Conservation (phyloP, 2,888 invertebrate genomes). For the Salticus scenicus region DNA sequence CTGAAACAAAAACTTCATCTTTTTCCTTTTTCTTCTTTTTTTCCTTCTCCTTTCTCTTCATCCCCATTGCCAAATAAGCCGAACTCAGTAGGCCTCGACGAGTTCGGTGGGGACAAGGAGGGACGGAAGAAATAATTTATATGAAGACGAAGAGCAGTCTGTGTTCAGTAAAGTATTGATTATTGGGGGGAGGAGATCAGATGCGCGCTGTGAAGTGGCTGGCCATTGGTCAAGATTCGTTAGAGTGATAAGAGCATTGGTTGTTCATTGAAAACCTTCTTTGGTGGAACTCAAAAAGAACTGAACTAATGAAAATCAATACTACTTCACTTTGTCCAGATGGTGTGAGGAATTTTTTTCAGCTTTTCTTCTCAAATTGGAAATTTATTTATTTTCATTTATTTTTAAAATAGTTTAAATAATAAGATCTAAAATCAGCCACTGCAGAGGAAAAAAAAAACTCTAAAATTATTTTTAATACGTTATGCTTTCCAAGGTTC, state of each 20-base stretch:
- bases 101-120: neutral
- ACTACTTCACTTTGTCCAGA: neutral
- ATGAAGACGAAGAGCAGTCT: neutral
- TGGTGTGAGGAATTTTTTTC: no score
- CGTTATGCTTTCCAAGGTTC: no score
- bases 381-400: no score
- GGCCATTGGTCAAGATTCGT: conserved; percentile 19
- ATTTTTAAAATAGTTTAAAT: no score
- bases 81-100: neutral
- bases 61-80: neutral
- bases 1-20: conserved; percentile 9
- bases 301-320: conserved; percentile 1
- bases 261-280: neutral
- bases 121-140: conserved; percentile 9
- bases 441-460: no score
- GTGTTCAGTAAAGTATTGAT: neutral
- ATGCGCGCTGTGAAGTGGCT: conserved; percentile 12
- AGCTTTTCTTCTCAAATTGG: no score
- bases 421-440: no score
- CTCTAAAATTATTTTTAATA: no score
- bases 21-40: neutral
- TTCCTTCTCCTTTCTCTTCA: no score
- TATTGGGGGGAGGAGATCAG: conserved; percentile 12
- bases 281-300: neutral
- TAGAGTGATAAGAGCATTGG: conserved; percentile 3